phyloP scores from a whole-genome alignment of 2,113 vertebrate species.

The Rhipidura dahli region DNA sequence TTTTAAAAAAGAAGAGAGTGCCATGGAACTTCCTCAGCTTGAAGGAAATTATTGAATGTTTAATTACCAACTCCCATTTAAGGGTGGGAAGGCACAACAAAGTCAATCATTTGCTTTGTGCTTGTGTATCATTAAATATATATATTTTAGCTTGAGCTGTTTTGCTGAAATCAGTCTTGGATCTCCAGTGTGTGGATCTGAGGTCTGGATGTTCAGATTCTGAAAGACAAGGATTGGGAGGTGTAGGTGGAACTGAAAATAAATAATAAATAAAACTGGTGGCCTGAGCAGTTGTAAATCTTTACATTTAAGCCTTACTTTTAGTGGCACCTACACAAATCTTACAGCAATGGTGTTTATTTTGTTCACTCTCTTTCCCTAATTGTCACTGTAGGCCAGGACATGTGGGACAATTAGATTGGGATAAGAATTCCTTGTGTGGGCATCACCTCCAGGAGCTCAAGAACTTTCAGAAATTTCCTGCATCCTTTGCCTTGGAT shows the following conservation, averaged over 20 bases:
- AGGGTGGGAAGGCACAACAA: background rate
- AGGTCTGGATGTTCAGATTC: background rate
- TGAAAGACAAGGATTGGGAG: too few relatives aligned
- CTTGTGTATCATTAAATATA: background rate
- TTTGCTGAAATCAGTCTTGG: background rate
- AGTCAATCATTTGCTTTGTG: background rate
- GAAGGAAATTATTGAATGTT: background rate
- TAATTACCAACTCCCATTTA: background rate
- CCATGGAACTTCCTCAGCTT: background rate
- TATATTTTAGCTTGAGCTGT: background rate
- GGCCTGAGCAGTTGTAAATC: too few relatives aligned
- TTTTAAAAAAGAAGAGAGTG: background rate
- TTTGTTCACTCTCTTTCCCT: too few relatives aligned
- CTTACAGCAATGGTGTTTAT: too few relatives aligned
- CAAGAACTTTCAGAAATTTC: background rate
- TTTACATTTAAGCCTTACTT: too few relatives aligned
- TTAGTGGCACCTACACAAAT: too few relatives aligned
- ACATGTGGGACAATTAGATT: too few relatives aligned
- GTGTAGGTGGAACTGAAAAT: too few relatives aligned
- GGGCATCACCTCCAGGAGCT: background rate
- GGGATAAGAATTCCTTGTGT: too few relatives aligned
- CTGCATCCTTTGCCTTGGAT: background rate
- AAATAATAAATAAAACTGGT: too few relatives aligned
- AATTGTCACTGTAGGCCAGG: too few relatives aligned
- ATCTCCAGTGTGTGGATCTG: background rate